Evolutionary conservation across 1,140 invertebrate species (phyloP).

Genomic region (Scaptomyza graminum): DNA sequence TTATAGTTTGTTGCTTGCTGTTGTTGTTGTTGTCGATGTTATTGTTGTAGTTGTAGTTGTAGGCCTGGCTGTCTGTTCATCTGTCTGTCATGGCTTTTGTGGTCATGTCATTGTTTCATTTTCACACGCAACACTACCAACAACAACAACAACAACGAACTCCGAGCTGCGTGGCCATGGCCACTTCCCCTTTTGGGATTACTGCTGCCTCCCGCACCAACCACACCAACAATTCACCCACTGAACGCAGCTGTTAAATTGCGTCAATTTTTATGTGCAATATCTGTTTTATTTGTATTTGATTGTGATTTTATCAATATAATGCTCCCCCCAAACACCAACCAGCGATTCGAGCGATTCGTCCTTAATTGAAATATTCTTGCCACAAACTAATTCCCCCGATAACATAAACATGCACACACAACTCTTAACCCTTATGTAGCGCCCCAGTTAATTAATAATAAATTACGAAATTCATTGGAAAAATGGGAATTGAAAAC

Average conservation of each 20-base stretch:
- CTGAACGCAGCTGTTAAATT: constrained; percentile 63
- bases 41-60: constrained; percentile 3
- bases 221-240: not conserved
- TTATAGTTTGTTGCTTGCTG: constrained; percentile 46
- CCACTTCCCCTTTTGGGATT: constrained; percentile 24
- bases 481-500: constrained; percentile 54
- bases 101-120: constrained; percentile 79
- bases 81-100: constrained; percentile 53
- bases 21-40: not conserved
- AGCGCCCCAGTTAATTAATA: constrained; percentile 67
- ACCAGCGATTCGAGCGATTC: constrained; percentile 10
- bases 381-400: constrained; percentile 52
- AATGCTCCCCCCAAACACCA: not conserved
- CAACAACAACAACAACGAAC: not conserved
- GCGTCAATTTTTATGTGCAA: constrained; percentile 78
- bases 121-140: constrained; percentile 68
- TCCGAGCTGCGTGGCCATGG: constrained; percentile 5
- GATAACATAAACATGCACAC: constrained; percentile 6
- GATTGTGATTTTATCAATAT: constrained; percentile 79
- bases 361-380: constrained; percentile 74
- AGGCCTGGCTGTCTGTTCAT: constrained; percentile 8
- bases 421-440: constrained; percentile 42
- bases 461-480: constrained; percentile 76
- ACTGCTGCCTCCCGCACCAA: not conserved
- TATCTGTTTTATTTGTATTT: constrained; percentile 80